Percentiles rank a stretch among this genome's conserved stretches.
phyloP scores from a whole-genome alignment of 2,113 vertebrate genomes.

The Lophotis ruficrista region DNA sequence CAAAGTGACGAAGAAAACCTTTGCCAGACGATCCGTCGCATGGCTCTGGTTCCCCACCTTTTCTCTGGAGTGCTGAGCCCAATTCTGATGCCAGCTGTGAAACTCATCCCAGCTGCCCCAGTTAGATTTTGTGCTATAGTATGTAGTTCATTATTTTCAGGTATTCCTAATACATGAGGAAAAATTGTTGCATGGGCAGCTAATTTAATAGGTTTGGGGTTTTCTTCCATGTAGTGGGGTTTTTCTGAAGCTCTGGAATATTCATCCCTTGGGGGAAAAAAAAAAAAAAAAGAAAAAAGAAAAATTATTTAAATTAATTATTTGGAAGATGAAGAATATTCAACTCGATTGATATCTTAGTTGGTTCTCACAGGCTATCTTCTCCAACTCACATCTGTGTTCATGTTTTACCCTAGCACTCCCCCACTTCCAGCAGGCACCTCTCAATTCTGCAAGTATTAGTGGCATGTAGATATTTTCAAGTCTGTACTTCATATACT shows the following conservation, averaged over 20 bases:
- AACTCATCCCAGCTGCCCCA: background rate
- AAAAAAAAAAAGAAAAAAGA: rapidly evolving
- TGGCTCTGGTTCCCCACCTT: background rate
- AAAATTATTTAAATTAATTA: background rate
- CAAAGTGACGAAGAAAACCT: background rate
- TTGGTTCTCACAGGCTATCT: rapidly evolving
- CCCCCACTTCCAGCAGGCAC: background rate
- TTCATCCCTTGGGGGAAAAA: background rate
- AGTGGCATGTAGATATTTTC: background rate
- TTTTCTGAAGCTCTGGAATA: background rate
- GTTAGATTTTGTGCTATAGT: background rate
- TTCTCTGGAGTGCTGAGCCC: background rate
- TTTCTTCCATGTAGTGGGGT: background rate
- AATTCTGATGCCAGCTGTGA: background rate
- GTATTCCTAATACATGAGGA: background rate
- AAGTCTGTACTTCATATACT: background rate
- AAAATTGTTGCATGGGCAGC: background rate
- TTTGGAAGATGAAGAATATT: background rate
- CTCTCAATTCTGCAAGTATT: background rate
- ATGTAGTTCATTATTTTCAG: background rate
- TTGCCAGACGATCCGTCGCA: background rate
- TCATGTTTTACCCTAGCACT: background rate
- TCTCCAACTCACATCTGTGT: rapidly evolving
- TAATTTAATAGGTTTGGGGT: background rate
- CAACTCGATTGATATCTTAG: background rate